Evolutionary conservation across 1,140 invertebrate species (phyloP), one percentile per base, ranked within the genome.

Genomic region (Ruditapes philippinarum): DNA sequence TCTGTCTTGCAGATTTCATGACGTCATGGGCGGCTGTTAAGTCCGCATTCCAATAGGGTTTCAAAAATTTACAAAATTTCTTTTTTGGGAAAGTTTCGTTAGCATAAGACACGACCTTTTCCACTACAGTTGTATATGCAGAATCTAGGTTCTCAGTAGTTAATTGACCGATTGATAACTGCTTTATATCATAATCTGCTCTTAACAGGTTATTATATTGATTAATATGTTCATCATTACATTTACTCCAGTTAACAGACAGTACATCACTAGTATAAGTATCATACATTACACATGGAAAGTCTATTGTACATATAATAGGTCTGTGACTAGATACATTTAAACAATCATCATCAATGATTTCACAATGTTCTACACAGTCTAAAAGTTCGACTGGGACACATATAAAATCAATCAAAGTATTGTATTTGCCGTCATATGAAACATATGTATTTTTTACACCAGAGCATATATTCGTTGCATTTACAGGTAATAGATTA

Each of bases 281-380:
- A 5, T 57, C 4, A 12, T 57, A 9, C 3, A 5, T 19, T 5
- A 19, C 54, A n/a, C 54, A 57, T 73, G 36, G 12, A 38, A 14
- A 33, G 11, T n/a, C 4, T 36, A 28, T 1, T 73, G 38, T 76
- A n/a, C 40, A 49, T n/a, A 45, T 3, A 42, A 83, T 54, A 25
- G 80, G 57, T 45, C 80, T 40, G 28, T 83, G 80, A 62, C 36
- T 62, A 45, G 80, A 83, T 45, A 83, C 80, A 70, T 83, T 83
- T 45, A 83, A 49, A 83, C 80, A 83, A 68, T 68, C 17, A 70
- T 83, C 80, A 68, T 83, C 62, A 1, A 83, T 11, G 42, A 83
- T 83, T 49, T 83, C 36, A 68, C 57, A 62, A 45, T 0, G 9
- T 14, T 5, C 2, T 33, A 83, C n/a, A 45, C 17, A 31, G 36